Percentiles rank a stretch among this genome's conserved stretches.
Conservation (phyloP, 1,140 invertebrate genomes). For the Globodera ellingtonae region DNA sequence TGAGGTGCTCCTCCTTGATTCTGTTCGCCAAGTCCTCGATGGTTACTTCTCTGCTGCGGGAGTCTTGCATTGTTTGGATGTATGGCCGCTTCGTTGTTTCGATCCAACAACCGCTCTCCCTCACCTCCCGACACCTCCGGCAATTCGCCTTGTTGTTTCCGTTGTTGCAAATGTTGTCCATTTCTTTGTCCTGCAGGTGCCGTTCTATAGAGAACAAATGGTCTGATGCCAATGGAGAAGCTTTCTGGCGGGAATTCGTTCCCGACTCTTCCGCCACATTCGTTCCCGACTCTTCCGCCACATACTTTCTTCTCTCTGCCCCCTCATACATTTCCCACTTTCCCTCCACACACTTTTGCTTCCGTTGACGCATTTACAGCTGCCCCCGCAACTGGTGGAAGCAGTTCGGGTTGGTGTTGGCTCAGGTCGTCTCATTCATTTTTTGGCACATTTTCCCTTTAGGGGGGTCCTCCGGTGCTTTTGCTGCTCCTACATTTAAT, state of each 20-base stretch:
- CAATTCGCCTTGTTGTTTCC: constrained; percentile 1
- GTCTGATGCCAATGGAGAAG: too few species aligned
- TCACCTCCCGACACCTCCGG: constrained; percentile 13
- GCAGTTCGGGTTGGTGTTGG: not conserved
- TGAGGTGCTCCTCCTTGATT: not conserved
- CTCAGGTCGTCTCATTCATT: not conserved
- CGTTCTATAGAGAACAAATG: not conserved
- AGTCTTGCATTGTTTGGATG: constrained; percentile 11
- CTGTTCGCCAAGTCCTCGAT: not conserved
- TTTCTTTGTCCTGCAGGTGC: not conserved
- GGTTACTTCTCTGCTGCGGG: constrained; percentile 8
- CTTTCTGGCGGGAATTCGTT: constrained; percentile 12
- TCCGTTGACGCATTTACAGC: not conserved
- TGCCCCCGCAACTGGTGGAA: not conserved
- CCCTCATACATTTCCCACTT: constrained; percentile 1
- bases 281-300: constrained; percentile 34
- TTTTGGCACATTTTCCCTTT: not conserved
- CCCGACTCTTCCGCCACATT: constrained; percentile 34
- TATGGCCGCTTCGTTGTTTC: constrained; percentile 23
- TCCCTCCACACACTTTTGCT: not conserved
- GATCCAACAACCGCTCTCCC: not conserved
- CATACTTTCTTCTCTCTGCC: constrained; percentile 28
- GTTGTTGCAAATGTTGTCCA: not conserved
- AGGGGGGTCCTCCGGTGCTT: not conserved
- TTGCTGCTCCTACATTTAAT: not conserved